Conservation (phyloP, 2,888 invertebrate species). For the Hypolimnas misippus region DNA sequence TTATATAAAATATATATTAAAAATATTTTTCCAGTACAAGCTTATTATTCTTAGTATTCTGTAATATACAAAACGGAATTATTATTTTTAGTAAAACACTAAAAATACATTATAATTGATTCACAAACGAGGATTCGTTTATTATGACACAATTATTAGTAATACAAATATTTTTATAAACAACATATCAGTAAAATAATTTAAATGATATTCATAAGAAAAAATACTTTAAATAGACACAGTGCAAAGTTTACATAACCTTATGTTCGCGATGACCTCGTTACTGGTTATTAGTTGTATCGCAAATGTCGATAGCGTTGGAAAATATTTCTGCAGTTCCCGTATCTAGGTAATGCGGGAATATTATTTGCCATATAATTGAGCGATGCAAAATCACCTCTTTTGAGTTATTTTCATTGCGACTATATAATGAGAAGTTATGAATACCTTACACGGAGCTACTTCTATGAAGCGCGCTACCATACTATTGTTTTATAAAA, state of each 20-base stretch:
- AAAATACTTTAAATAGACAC: background rate
- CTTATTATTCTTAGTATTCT: too few species aligned
- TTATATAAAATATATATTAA: too few species aligned
- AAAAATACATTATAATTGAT: too few species aligned
- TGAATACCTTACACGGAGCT: too few species aligned
- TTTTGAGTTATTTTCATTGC: constrained; percentile 67
- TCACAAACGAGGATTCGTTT: too few species aligned
- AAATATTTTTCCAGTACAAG: too few species aligned
- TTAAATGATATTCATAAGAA: background rate
- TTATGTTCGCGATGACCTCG: constrained; percentile 18
- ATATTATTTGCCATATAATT: constrained; percentile 53
- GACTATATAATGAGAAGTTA: constrained; percentile 54
- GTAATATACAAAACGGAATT: too few species aligned
- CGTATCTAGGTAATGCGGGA: constrained; percentile 30
- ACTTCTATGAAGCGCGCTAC: too few species aligned
- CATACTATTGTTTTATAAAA: too few species aligned
- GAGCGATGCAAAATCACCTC: constrained; percentile 61
- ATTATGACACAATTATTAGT: too few species aligned
- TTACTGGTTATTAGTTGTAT: constrained; percentile 33
- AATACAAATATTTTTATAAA: too few species aligned
- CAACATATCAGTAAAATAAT: background rate
- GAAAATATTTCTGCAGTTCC: constrained; percentile 26
- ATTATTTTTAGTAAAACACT: too few species aligned
- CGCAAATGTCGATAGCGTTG: constrained; percentile 26
- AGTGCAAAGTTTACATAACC: background rate